Base-by-base conservation (phyloP, 2,888 invertebrate genomes). In the Marasmarcha lunaedactyla region DNA sequence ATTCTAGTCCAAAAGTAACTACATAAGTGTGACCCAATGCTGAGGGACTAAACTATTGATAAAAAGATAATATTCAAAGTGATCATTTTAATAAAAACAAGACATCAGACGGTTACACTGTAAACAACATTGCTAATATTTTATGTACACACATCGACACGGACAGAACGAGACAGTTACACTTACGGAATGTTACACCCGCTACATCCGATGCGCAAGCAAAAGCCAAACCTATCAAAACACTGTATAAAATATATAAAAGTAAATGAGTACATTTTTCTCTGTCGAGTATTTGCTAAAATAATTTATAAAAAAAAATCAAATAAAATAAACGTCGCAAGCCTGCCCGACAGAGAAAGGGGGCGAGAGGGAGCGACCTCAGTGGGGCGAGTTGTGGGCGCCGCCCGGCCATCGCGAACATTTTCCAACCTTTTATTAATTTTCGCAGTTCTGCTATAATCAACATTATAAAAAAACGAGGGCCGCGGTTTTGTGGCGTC, bases 371-470 rank as follows among this genome's bases (percentile, higher is more conserved):
- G 41, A 37, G 46, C 44, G 43, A 43, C 44, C 52, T n/a, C 30
- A 4, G 56, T 3, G 30, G 4, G 30, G 30, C 30, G n/a, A 30
- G 30, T 48, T 49, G 46, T 42, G 50, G 40, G 39, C 41, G 37
- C 36, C 42, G 42, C 35, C 60, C 63, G 57, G 61, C 66, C 64
- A 64, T 60, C 56, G 74, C 74, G 71, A 78, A 77, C 78, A 72
- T 83, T 83, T 83, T 79, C 81, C 55, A 65, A 72, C 72, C 73
- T 77, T 71, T 79, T 71, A 63, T 55, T 54, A 59, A 64, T 66
- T 73, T 79, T 69, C 62, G 63, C 63, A 67, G 63, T 64, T 66
- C 81, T 83, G 81, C 81, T 51, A 81, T 81, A 81, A 61, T 73
- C 51, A 79, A 78, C 60, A 74, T 68, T 64, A 64, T 63, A 60